Evolutionary conservation across 2,888 invertebrate species (phyloP), one percentile per base, ranked within the genome.

Genomic region (Andrena dorsata): DNA sequence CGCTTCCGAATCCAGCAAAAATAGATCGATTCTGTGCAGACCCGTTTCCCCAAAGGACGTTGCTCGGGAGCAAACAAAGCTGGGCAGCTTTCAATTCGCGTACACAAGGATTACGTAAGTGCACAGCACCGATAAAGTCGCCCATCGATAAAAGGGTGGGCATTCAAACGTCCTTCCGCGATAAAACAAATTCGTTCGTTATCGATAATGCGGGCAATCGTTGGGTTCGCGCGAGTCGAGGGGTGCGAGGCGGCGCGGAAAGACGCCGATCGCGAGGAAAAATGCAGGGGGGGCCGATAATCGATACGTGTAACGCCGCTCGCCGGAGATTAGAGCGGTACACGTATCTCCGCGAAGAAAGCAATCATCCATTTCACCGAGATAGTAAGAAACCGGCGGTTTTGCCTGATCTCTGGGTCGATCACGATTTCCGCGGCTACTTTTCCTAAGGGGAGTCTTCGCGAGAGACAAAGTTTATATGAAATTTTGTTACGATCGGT

Each of bases 241-340:
- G 16, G 0, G 26, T 7, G 8, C 10, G 23, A 0, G 30, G 20
- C 28, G 10, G 20, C 6, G 7, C n/a, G 26, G 23, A 68, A 32
- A 23, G 58, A 13, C 23, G 5, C 13, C 7, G 7, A 68, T 30
- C 30, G 26, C 23, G n/a, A 10, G 0, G 47, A 28, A 49, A 74
- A 74, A 74, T 68, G 16, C 7, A n/a, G 3, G 69, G 69, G 32
- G 60, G 58, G 61, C 69, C 69, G 49, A 51, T 69, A 68, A 51
- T 69, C 60, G 60, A 75, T 61, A 70, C 26, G 49, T 35, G 47
- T n/a, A 2, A 8, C 60, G 49, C 49, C n/a, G 30, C 47, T 73
- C 20, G 35, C 2, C 16, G 41, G 6, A 41, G 51, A 63, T 71
- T 61, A 71, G 20, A 20, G 47, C 20, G 47, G 20, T 2, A 28